A percentile compares a stretch with the other conserved stretches of the same genome.
Conservation (phyloP, 2,888 invertebrate genomes). For the Oscheius myriophilus region DNA sequence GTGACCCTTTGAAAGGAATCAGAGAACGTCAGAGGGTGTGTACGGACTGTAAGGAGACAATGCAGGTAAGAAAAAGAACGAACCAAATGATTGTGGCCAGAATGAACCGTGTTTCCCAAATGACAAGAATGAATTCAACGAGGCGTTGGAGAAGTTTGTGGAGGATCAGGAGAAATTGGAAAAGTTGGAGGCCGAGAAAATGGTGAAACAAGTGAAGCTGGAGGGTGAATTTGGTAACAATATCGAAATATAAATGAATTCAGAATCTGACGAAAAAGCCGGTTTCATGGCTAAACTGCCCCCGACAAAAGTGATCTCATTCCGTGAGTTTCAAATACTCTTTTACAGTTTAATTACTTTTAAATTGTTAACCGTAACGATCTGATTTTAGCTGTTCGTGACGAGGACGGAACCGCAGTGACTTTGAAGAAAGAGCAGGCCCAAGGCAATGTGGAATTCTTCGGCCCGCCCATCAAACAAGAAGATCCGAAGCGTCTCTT, state of each 20-base stretch:
- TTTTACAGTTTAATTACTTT: background rate
- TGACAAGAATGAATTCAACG: slow-evolving; percentile 45
- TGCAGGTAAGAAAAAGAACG: slow-evolving; percentile 35
- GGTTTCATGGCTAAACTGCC: slow-evolving; percentile 11
- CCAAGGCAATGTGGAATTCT: slow-evolving; percentile 20
- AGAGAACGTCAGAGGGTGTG: slow-evolving; percentile 53
- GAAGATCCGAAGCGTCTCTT: slow-evolving; percentile 1
- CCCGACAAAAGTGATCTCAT: slow-evolving; percentile 17
- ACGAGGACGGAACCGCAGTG: background rate
- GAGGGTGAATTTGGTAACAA: too few relatives aligned
- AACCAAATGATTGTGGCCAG: slow-evolving; percentile 1
- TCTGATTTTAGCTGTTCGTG: background rate
- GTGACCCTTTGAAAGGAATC: slow-evolving; percentile 44
- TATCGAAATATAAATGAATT: background rate
- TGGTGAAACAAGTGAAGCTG: background rate
- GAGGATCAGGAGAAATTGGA: slow-evolving; percentile 35
- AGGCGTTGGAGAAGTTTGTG: slow-evolving; percentile 45
- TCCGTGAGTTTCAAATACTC: slow-evolving; percentile 9
- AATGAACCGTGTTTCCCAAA: slow-evolving; percentile 28
- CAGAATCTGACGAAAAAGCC: slow-evolving; percentile 10
- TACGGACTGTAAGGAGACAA: slow-evolving; percentile 50
- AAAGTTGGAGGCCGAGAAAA: background rate
- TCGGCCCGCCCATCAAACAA: slow-evolving; percentile 27
- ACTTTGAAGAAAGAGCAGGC: background rate
- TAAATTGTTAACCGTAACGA: background rate